Conservation (phyloP, 2,113 vertebrate genomes). For the Oreochromis tanganicae region DNA sequence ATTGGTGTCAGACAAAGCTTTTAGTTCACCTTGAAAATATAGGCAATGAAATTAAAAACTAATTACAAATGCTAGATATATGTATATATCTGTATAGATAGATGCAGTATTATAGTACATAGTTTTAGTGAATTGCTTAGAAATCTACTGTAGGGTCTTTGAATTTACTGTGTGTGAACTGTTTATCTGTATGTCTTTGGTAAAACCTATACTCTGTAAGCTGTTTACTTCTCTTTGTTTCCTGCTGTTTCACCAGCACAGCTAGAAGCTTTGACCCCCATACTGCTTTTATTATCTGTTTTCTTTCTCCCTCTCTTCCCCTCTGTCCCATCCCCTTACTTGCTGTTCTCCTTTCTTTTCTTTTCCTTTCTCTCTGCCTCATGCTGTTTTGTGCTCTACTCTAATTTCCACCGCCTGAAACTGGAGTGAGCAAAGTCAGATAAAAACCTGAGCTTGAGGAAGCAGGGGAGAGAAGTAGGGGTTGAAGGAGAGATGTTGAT, state of each 20-base stretch:
- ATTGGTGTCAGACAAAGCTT: neutral
- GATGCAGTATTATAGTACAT: neutral
- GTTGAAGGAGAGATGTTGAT: slow-evolving; percentile 31
- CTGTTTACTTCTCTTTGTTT: slow-evolving; percentile 42
- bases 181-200: slow-evolving; percentile 33
- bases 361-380: neutral
- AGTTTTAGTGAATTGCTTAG: neutral
- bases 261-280: slow-evolving; percentile 30
- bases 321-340: neutral
- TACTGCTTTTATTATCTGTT: slow-evolving; percentile 42
- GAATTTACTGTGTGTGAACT: neutral
- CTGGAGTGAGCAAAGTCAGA: slow-evolving; percentile 7
- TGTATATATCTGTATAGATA: neutral
- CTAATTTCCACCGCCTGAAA: slow-evolving; percentile 39
- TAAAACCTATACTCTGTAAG: slow-evolving; percentile 24
- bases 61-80: neutral
- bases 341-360: neutral
- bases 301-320: neutral
- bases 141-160: neutral
- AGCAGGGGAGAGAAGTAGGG: neutral
- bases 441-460: slow-evolving; percentile 33
- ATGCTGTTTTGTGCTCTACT: slow-evolving; percentile 23
- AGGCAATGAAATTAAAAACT: neutral
- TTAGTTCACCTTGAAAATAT: neutral
- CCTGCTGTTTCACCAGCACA: slow-evolving; percentile 42